Conservation (phyloP, 2,888 invertebrate genomes). For the Azorinus chamasolen region DNA sequence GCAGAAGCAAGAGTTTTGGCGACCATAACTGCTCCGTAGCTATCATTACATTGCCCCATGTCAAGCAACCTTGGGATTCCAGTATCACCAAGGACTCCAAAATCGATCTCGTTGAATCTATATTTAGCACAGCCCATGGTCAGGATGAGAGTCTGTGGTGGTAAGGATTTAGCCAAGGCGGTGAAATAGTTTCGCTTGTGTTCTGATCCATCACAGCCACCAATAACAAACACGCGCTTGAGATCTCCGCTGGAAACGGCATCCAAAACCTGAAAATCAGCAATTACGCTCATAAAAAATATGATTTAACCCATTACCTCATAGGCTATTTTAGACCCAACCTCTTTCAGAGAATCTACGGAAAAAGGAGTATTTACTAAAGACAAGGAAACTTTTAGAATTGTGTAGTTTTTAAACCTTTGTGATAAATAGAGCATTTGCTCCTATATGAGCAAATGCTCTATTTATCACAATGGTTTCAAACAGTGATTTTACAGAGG, state of each 20-base stretch:
- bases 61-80: conserved; percentile 78
- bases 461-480: too few relatives aligned
- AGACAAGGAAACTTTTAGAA: too few relatives aligned
- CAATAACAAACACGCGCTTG: conserved; percentile 75
- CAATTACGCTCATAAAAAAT: not conserved
- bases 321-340: not conserved
- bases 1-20: conserved; percentile 73
- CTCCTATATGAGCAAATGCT: too few relatives aligned
- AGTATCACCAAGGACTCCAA: conserved; percentile 71
- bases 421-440: too few relatives aligned
- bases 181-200: conserved; percentile 76
- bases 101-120: conserved; percentile 68
- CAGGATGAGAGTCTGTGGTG: conserved; percentile 73
- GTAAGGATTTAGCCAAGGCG: conserved; percentile 66
- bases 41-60: conserved; percentile 76
- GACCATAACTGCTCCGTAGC: conserved; percentile 73
- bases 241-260: conserved; percentile 69
- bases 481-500: too few relatives aligned
- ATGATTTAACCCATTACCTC: not conserved
- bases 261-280: conserved; percentile 62
- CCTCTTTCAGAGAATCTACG: too few relatives aligned
- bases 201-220: conserved; percentile 78
- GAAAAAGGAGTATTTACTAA: too few relatives aligned
- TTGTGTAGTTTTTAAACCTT: too few relatives aligned
- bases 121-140: conserved; percentile 80